phyloP scores from a whole-genome alignment of 2,113 vertebrate species.

The Thalassarche chlororhynchos region DNA sequence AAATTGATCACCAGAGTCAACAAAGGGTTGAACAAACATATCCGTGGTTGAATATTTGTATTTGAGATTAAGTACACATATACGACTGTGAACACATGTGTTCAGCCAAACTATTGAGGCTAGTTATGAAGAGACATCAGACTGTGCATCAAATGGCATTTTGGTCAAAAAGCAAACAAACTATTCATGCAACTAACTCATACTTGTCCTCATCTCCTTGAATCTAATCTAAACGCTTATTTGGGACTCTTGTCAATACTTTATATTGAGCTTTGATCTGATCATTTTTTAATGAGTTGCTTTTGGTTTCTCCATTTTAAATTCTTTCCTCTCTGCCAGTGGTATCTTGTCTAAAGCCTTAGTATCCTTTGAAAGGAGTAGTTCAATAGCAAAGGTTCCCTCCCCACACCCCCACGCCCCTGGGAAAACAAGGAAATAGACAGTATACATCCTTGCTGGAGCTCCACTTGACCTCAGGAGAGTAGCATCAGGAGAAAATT shows the following conservation, averaged over 20 bases:
- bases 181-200: not conserved
- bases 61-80: conserved; percentile 59
- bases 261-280: not conserved
- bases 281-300: not conserved
- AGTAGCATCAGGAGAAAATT: not conserved
- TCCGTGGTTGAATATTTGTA: conserved; percentile 39
- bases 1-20: conserved; percentile 59
- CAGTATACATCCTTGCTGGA: not conserved
- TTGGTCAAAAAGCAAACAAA: not conserved
- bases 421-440: not conserved
- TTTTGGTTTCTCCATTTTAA: not conserved
- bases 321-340: not conserved
- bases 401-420: fast-evolving
- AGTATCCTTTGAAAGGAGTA: not conserved
- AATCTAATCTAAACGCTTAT: not conserved
- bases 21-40: conserved; percentile 51
- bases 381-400: not conserved
- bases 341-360: not conserved
- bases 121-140: not conserved
- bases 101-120: not conserved
- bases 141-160: not conserved
- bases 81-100: not conserved
- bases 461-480: not conserved
- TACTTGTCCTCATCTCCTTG: not conserved
- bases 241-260: not conserved